Evolutionary conservation across 2,113 vertebrate genomes (phyloP).

Genomic region (Oreochromis niloticus): DNA sequence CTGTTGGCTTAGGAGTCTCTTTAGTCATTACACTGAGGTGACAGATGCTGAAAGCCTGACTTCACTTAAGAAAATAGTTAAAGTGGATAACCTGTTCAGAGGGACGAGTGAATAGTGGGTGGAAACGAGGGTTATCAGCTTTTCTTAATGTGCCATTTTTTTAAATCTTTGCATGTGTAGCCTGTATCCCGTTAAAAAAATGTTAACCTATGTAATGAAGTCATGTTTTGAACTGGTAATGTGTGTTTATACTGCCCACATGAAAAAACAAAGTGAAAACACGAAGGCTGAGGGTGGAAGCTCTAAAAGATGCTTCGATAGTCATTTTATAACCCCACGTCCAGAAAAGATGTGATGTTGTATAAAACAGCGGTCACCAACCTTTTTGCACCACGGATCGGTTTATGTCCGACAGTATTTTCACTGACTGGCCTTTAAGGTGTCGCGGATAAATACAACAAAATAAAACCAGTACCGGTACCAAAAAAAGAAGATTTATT

Average conservation of each 20-base stretch:
- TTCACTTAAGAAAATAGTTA: neutral
- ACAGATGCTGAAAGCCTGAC: neutral
- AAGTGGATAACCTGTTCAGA: neutral
- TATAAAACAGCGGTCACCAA: too few relatives aligned
- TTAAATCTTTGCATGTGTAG: neutral
- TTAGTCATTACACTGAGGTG: neutral
- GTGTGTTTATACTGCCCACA: neutral
- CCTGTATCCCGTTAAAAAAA: neutral
- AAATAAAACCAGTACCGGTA: too few relatives aligned
- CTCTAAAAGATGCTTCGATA: neutral
- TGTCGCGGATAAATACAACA: too few relatives aligned
- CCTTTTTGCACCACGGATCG: too few relatives aligned
- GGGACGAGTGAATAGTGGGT: neutral
- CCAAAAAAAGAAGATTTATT: too few relatives aligned
- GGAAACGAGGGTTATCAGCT: neutral
- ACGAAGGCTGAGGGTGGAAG: neutral
- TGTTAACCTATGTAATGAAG: neutral
- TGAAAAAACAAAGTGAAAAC: neutral
- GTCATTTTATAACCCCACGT: neutral
- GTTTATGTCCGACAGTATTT: too few relatives aligned
- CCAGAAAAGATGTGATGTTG: too few relatives aligned
- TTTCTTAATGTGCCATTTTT: neutral
- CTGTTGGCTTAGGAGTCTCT: neutral
- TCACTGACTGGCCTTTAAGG: too few relatives aligned
- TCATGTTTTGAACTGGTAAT: neutral